phyloP scores from a whole-genome alignment of 2,113 vertebrate species.

The Spea multiplicata region DNA sequence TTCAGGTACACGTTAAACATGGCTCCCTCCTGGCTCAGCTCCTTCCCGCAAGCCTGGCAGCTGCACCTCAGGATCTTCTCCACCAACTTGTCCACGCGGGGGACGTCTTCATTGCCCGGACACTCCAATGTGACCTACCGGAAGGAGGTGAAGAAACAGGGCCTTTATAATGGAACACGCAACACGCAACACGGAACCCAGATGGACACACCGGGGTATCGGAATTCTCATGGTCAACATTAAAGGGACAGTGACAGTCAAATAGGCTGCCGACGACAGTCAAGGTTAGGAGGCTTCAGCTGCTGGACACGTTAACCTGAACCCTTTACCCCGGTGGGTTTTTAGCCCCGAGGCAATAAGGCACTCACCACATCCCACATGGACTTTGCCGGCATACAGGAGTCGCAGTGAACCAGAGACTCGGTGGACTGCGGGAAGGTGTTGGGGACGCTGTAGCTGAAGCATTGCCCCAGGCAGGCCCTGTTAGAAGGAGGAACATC shows the following conservation, averaged over 20 bases:
- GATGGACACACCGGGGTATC: no score
- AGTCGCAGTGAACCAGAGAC: slow-evolving; percentile 97
- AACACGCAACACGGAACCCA: no score
- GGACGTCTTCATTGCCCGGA: slow-evolving; percentile 78
- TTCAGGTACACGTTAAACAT: slow-evolving; percentile 85
- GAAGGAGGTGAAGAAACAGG: neutral
- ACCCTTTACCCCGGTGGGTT: no score
- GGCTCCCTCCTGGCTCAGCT: slow-evolving; percentile 81
- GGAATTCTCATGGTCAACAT: no score
- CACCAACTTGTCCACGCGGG: slow-evolving; percentile 90
- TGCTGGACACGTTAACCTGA: no score
- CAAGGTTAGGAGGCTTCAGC: no score
- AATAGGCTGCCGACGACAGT: no score
- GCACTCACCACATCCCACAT: slow-evolving; percentile 97
- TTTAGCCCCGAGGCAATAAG: rapidly evolving
- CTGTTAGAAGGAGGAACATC: slow-evolving; percentile 61
- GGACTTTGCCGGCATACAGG: slow-evolving; percentile 94
- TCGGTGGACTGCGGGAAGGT: slow-evolving; percentile 97
- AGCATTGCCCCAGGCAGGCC: slow-evolving; percentile 96
- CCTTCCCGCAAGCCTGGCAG: slow-evolving; percentile 94
- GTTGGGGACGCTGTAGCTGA: slow-evolving; percentile 99
- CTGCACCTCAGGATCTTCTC: slow-evolving; percentile 93
- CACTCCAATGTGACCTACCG: slow-evolving; percentile 90
- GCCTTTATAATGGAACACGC: no score
- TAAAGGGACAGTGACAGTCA: no score